Conservation (phyloP, 2,797 vertebrate genomes). For the Pseudochirops cupreus region DNA sequence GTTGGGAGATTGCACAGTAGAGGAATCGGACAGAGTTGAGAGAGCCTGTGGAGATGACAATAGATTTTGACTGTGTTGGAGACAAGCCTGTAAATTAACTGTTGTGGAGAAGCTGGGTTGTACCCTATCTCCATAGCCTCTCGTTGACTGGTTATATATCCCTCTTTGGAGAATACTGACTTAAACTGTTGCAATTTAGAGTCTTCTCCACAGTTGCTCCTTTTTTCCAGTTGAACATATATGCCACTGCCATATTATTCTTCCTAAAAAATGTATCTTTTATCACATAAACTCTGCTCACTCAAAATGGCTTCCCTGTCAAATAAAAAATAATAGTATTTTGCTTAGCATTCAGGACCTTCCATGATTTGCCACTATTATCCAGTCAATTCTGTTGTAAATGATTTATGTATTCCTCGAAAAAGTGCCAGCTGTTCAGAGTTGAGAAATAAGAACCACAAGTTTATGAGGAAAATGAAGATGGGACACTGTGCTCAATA, state of each 20-base stretch:
- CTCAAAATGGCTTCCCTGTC: not conserved
- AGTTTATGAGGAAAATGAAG: not conserved
- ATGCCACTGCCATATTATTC: not conserved
- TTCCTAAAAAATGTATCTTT: not conserved
- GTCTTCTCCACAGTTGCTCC: not conserved
- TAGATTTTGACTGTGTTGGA: not conserved
- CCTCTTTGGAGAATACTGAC: not conserved
- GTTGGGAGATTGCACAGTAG: not conserved
- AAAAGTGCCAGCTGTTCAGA: not conserved
- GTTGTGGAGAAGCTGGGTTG: not conserved
- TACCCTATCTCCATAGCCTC: not conserved
- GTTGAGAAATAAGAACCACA: not conserved
- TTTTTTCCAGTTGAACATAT: not conserved
- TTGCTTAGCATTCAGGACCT: not conserved
- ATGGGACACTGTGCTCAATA: not conserved
- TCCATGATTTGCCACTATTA: not conserved
- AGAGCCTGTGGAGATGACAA: not conserved
- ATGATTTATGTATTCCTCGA: not conserved
- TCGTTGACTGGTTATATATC: not conserved
- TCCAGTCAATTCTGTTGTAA: not conserved
- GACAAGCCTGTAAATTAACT: not conserved
- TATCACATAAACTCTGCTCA: not conserved
- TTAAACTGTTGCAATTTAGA: not conserved
- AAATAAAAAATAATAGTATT: not conserved
- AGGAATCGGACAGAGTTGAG: not conserved